Evolutionary conservation across 2,797 vertebrate genomes (phyloP).

Genomic region (Phrynocephalus guinanensis): DNA sequence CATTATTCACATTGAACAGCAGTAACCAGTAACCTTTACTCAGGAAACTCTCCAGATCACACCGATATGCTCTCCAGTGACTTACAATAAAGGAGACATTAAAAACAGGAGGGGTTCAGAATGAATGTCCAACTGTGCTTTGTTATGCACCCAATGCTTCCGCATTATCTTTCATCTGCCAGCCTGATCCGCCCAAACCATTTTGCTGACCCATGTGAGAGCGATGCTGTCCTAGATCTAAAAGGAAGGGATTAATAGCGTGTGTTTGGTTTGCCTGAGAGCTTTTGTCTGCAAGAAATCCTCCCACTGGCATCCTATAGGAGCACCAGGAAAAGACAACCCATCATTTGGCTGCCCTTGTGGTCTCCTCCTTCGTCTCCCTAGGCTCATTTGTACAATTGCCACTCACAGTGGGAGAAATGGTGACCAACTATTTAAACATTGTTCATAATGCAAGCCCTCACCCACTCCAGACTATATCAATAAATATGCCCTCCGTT

Average conservation of each 20-base stretch:
- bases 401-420: neutral
- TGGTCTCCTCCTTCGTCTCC: neutral
- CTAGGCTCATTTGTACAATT: neutral
- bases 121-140: neutral
- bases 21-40: slow-evolving; percentile 34
- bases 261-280: neutral
- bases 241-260: neutral
- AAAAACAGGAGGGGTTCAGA: neutral
- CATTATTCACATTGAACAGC: neutral
- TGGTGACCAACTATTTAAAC: neutral
- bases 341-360: neutral
- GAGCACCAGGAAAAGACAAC: neutral
- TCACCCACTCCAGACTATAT: neutral
- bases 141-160: slow-evolving; percentile 1
- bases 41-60: neutral
- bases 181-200: neutral
- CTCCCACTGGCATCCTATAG: neutral
- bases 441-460: neutral
- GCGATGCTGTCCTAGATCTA: neutral
- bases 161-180: neutral
- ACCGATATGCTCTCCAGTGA: slow-evolving; percentile 27
- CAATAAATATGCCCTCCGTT: neutral
- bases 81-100: slow-evolving; percentile 17
- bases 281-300: slow-evolving; percentile 10
- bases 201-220: neutral